Evolutionary conservation across 2,113 vertebrate species (phyloP), one percentile per base, ranked within the genome.

Genomic region (Psophia crepitans): DNA sequence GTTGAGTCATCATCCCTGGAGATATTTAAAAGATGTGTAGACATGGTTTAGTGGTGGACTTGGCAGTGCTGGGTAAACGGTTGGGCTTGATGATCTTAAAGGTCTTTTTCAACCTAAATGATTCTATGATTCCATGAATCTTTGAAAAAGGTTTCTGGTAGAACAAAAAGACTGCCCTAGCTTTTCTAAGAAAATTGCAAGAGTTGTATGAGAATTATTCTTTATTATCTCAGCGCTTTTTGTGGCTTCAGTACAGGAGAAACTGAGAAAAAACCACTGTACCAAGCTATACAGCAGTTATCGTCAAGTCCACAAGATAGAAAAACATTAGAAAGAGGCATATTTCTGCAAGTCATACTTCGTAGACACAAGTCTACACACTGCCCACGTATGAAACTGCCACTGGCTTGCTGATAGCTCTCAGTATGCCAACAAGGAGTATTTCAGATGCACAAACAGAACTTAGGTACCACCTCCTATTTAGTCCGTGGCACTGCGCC

Each of bases 401-500:
- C 33, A 14, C 65, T 49, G 66, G 23, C 30, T 86, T 56, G 61
- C n/a, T 22, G 46, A 12, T 16, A 65, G 41, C 24, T 89, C 19
- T 7, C 10, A 41, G 14, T 6, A 17, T 4, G 26, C 22, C 51
- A 69, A 23, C 0, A 20, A 8, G 35, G 14, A 76, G 9, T 76
- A 79, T 44, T 90, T 60, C 75, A 77, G 35, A 30, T 14, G 30
- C 19, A n/a, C 43, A 39, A 70, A n/a, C 8, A 24, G 49, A 65
- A 89, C 14, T 8, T 26, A 66, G 49, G n/a, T 27, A n/a, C 13
- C 43, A 33, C 16, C n/a, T 76, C 44, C 32, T 39, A 65, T 37
- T 81, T 57, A 46, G 0, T 27, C 46, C 5, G 0, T 7, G 27
- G 56, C 17, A 28, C 51, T 12, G 33, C 8, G 46, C n/a, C 37